A percentile compares a stretch with the other conserved stretches of the same genome.
Conservation (phyloP, 1,140 invertebrate species). For the Lasaia peninsularis region DNA sequence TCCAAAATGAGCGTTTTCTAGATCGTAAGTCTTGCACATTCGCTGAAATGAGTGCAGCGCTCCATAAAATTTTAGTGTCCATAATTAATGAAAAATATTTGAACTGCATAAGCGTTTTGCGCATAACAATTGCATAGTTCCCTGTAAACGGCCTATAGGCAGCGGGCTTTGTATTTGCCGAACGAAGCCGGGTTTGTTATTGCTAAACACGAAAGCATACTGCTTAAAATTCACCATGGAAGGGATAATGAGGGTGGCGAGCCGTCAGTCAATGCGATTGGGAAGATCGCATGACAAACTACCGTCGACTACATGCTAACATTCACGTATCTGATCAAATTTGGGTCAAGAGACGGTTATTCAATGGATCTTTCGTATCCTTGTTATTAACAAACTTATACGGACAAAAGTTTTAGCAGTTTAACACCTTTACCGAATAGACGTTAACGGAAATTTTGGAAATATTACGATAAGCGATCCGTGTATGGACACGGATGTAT, state of each 20-base stretch:
- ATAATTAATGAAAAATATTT: constrained; percentile 1
- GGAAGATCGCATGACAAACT: constrained; percentile 36
- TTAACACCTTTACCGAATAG: neutral
- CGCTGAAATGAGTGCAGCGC: neutral
- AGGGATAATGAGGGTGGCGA: constrained; percentile 70
- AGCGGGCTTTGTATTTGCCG: constrained; percentile 13
- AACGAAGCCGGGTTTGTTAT: constrained; percentile 47
- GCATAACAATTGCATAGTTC: constrained; percentile 9
- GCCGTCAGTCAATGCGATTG: constrained; percentile 38
- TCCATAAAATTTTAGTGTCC: neutral
- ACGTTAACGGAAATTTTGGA: neutral
- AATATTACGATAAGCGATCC: no score
- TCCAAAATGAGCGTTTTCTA: no score
- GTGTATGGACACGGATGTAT: no score
- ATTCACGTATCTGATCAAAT: constrained; percentile 16
- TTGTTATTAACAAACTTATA: constrained; percentile 6
- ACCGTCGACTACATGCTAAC: constrained; percentile 23
- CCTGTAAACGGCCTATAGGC: constrained; percentile 18
- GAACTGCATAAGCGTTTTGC: neutral
- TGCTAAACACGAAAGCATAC: constrained; percentile 68
- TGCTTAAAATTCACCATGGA: constrained; percentile 75
- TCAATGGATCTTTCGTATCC: constrained; percentile 5
- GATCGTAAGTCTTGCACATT: neutral
- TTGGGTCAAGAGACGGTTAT: neutral
- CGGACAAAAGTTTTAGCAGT: neutral